Conservation (phyloP, 2,888 invertebrate species). For the Pandemis corylana region DNA sequence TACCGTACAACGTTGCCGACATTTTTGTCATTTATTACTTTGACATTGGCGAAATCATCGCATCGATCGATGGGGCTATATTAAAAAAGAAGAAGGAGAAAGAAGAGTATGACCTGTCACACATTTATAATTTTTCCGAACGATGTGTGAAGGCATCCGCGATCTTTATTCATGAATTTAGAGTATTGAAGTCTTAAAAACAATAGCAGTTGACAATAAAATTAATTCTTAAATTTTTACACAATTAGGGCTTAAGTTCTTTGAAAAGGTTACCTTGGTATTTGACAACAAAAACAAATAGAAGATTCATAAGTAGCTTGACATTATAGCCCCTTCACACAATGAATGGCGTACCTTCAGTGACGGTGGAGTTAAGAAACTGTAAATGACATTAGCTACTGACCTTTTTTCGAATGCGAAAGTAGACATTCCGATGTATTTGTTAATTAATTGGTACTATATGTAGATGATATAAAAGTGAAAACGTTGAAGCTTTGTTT, state of each 20-base stretch:
- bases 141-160: too few species aligned
- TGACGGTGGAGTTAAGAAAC: neutral
- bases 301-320: neutral
- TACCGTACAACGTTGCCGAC: too few species aligned
- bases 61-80: too few species aligned
- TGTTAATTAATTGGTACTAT: neutral
- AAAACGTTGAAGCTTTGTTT: neutral
- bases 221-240: neutral
- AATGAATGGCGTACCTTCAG: neutral
- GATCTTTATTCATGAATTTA: neutral
- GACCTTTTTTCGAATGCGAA: slow-evolving; percentile 1
- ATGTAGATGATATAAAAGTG: neutral
- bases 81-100: too few species aligned
- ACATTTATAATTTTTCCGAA: too few species aligned
- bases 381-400: neutral
- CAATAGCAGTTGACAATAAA: neutral
- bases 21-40: too few species aligned
- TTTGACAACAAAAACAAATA: neutral
- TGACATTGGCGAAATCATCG: too few species aligned
- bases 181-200: neutral
- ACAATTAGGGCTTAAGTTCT: neutral
- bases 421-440: neutral
- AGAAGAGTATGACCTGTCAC: too few species aligned
- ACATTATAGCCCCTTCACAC: slow-evolving; percentile 3
- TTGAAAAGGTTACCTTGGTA: neutral